Evolutionary conservation across 2,797 vertebrate genomes (phyloP), one percentile per base, ranked within the genome.

Genomic region (Rhinichthys osculus): DNA sequence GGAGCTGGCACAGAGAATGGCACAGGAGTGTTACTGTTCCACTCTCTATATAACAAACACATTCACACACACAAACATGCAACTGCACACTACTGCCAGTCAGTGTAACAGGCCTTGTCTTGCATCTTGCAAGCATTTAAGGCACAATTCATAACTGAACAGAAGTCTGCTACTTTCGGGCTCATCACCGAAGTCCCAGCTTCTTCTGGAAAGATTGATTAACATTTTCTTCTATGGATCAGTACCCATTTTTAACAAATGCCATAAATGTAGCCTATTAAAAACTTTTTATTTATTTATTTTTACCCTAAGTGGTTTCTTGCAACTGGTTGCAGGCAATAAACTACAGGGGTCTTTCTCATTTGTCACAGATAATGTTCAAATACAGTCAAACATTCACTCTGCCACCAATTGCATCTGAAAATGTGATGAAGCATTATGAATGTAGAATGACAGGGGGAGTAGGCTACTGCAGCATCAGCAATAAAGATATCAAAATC

Each of bases 1-100:
- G 91, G 87, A 93, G 89, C 93, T 93, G 90, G 91, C 92, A 91
- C 85, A 78, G 83, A 88, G 85, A 78, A 79, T 64, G 83, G 76
- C 71, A 81, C 82, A 19, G 76, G 86, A 84, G 72, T 86, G 72
- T 90, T 88, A 87, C 86, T 89, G 86, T 77, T 85, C 77, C 70
- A 87, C 88, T 64, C 69, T 74, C 47, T 21, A 4, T 21, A 6
- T 19, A 40, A 35, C 30, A 86, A 66, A 81, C 66, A 81, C 52
- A 54, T 44, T 52, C 69, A 33, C 50, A 27, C 33, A 23, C 8
- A 70, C 38, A 33, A 21, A 5, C 35, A 47, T 14, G 27, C 16
- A 47, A 38, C 14, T 70, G 1, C 62, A 70, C 17, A 16, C 64
- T 42, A 50, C 42, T 42, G 38, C 30, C 50, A 13, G 4, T 14